These are phyloP conservation scores for Dasyprocta punctata DNA, from an alignment of 2,113 vertebrate species.

Conservation along the genomic window DNA sequence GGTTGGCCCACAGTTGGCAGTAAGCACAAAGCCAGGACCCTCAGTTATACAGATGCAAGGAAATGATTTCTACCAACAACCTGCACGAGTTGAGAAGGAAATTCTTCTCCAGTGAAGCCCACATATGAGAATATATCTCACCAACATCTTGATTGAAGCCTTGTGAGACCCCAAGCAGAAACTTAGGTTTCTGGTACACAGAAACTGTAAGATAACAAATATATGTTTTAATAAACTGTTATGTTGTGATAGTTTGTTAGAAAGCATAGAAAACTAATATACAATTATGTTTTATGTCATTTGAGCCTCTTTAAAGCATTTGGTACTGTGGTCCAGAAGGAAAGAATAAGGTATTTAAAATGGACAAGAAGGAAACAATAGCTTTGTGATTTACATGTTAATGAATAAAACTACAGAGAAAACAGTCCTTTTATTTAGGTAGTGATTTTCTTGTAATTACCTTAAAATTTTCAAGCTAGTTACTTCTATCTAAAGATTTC, in stretches of 20 bases:
- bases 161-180: background rate
- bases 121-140: background rate
- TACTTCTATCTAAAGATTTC: constrained; percentile 37
- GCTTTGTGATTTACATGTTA: background rate
- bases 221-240: background rate
- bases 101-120: background rate
- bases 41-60: background rate
- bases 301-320: background rate
- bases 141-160: background rate
- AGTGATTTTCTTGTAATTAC: constrained; percentile 35
- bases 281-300: background rate
- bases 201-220: background rate
- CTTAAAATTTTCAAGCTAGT: background rate
- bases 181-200: background rate
- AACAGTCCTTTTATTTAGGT: background rate
- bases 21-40: background rate
- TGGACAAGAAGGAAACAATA: background rate
- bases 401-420: constrained; percentile 35
- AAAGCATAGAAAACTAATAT: constrained; percentile 22
- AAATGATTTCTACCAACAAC: constrained; percentile 41
- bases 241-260: background rate
- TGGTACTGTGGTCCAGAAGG: background rate
- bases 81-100: background rate
- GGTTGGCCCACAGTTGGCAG: background rate
- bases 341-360: constrained; percentile 13